phyloP scores from a whole-genome alignment of 1,140 invertebrate genomes.

The Parapsyche elsis region DNA sequence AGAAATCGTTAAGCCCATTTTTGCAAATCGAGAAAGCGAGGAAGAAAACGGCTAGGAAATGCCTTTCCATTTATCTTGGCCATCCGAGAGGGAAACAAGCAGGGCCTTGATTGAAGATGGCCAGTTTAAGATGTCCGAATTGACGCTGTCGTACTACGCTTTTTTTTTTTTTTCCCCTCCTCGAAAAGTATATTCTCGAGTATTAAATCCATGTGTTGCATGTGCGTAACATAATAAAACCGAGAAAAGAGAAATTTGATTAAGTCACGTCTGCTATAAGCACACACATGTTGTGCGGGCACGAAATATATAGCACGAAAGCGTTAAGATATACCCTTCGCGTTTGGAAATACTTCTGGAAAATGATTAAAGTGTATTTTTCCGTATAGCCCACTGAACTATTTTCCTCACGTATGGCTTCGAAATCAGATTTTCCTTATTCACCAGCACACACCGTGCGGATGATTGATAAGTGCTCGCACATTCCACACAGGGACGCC shows the following conservation, averaged over 20 bases:
- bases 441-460: constrained; percentile 1
- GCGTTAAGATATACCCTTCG: neutral
- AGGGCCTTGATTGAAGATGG: constrained; percentile 7
- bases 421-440: constrained; percentile 35
- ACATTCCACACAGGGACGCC: neutral
- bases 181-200: neutral
- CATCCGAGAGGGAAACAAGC: neutral
- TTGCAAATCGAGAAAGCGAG: neutral
- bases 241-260: constrained; percentile 9
- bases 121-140: neutral
- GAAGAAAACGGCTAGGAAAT: neutral
- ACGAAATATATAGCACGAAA: neutral
- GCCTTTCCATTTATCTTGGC: neutral
- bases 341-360: constrained; percentile 1
- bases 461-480: constrained; percentile 30
- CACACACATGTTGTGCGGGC: neutral
- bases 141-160: neutral
- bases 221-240: neutral
- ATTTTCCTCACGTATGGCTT: constrained; percentile 34
- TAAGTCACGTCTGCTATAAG: constrained; percentile 12
- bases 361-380: constrained; percentile 34
- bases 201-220: neutral
- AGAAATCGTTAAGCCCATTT: constrained; percentile 16
- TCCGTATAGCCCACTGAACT: constrained; percentile 2
- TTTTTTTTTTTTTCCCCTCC: neutral